These are phyloP conservation scores for Molossus alvarezi DNA, from an alignment of 2,797 vertebrate genomes.

Conservation along the genomic window DNA sequence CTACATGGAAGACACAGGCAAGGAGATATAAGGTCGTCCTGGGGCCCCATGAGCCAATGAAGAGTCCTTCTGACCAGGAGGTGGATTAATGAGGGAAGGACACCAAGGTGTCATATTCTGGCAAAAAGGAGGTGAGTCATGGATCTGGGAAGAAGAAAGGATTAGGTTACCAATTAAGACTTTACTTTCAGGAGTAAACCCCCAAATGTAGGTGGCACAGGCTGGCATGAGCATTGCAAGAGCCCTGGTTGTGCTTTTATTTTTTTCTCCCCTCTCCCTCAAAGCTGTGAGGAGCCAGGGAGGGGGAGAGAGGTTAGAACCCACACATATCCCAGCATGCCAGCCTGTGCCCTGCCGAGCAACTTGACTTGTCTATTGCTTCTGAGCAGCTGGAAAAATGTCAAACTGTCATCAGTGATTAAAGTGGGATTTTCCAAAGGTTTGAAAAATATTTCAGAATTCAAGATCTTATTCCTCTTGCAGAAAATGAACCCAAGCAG, in stretches of 20 bases:
- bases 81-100: constrained; percentile 26
- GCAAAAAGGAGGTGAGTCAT: not conserved
- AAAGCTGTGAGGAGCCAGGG: constrained; percentile 64
- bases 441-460: constrained; percentile 77
- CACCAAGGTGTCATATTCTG: not conserved
- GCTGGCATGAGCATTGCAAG: constrained; percentile 78
- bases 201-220: constrained; percentile 83
- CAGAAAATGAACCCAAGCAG: constrained; percentile 40
- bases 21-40: accelerated
- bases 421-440: constrained; percentile 88
- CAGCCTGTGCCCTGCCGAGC: constrained; percentile 88
- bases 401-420: constrained; percentile 92
- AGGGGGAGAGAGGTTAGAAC: constrained; percentile 86
- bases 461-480: constrained; percentile 62
- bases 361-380: constrained; percentile 88
- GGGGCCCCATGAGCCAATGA: constrained; percentile 14
- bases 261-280: constrained; percentile 19
- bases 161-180: constrained; percentile 79
- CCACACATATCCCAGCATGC: constrained; percentile 89
- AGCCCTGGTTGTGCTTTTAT: constrained; percentile 7
- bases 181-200: constrained; percentile 79
- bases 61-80: constrained; percentile 25
- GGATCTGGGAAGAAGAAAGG: not conserved
- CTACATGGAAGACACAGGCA: not conserved
- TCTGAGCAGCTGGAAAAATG: constrained; percentile 89